Base-by-base conservation (phyloP, 2,113 vertebrate genomes). In the Prionailurus bengalensis region DNA sequence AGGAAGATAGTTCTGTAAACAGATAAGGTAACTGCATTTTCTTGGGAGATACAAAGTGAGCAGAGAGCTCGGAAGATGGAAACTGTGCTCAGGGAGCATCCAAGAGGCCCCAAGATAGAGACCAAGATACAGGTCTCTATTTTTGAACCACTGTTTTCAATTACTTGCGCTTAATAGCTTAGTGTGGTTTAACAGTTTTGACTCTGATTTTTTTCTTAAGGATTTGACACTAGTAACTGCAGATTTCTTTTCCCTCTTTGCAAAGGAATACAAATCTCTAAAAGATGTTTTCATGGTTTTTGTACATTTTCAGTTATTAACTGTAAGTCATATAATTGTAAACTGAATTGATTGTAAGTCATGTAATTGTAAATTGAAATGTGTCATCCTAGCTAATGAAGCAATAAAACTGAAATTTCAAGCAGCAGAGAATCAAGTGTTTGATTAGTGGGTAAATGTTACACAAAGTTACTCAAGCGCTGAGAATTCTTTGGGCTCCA, bases 271-370 rank as follows among this genome's bases (percentile, higher is more conserved):
- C 1, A 68, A 63, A 70, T 74, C 74, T 84, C 70, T 90, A 74
- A 87, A 73, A 86, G 15, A 51, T 70, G 13, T 19, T 71, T 94
- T 63, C 73, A 84, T 82, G n/a, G 3, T 53, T 89, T 55, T 81
- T 71, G 31, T 31, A 65, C 9, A 83, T 76, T 97, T 97, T 89
- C 14, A 42, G 45, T 65, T 81, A 61, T 80, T 55, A 42, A n/a
- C 42, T 81, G 27, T 83, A 95, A 82, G 21, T 45, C n/a, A 80
- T 23, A 42, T 42, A 33, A 90, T 39, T 89, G 11, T 80, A 82
- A 82, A 33, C 39, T 51, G 33, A 76, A 45, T 66, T 48, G 61
- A 29, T 53, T 63, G n/a, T 79, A 83, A 89, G 25, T 45, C 31
- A 61, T 4, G 31, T 36, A 25, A 85, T 36, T 94, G 27, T 88